Base-by-base conservation (phyloP, 2,113 vertebrate species). In the Sapayoa aenigma region DNA sequence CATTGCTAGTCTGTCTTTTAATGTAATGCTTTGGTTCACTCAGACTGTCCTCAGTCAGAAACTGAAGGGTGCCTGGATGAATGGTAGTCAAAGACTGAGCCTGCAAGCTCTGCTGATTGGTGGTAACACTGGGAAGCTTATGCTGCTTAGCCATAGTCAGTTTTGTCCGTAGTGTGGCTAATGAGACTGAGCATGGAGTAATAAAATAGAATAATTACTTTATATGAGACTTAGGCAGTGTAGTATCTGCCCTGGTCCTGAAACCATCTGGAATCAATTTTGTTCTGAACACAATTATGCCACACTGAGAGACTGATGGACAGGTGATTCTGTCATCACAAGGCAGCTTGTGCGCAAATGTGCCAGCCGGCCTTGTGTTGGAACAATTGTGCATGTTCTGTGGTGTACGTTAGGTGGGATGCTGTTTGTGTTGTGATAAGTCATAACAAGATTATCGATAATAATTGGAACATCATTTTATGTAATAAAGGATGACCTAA, bases 401-500 rank as follows among this genome's bases (percentile, higher is more conserved):
- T 9, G 11, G 10, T 31, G n/a, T 39, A 27, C 2, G 0, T 67
- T 33, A 49, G n/a, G 24, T 49, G 44, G 66, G 35, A 75, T 87
- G 58, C 39, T 81, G n/a, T 87, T 69, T 87, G 44, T 75, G 56
- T 33, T 84, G 41, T 49, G 83, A 42, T n/a, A 42, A 84, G 47
- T 69, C 4, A 0, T 75, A 89, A 91, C 24, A 73, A 84, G 35
- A 72, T 91, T 87, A 91, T 3, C 19, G 35, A 8, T 84, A 91
- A 79, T 79, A 86, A 21, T 23, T 87, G 66, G 74, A 93, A 82
- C 42, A 72, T 60, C 52, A 44, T 24, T 89, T 91, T 82, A 72
- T 68, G 35, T 79, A 94, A 93, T 85, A 91, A 95, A 75, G 62
- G 39, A 72, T 76, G 14, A 7, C 35, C 17, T 95, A 93, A 93